These are phyloP conservation scores for Cephonodes hylas DNA, from an alignment of 2,888 invertebrate species.

Conservation along the genomic window DNA sequence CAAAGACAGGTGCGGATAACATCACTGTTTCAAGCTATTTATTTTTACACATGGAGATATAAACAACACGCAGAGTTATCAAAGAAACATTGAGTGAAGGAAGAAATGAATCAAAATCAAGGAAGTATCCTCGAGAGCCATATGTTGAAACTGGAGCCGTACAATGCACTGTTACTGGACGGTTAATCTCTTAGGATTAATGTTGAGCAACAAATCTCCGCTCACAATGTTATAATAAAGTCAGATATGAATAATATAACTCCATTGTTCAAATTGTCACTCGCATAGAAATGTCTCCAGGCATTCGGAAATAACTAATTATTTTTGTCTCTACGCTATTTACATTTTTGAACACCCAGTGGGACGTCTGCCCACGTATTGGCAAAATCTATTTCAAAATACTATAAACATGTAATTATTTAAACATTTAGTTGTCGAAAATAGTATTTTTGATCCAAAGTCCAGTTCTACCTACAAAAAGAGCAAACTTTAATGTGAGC, in stretches of 20 bases:
- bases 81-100: background rate
- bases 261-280: conserved; percentile 26
- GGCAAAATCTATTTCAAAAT: conserved; percentile 26
- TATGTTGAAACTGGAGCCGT: background rate
- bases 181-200: background rate
- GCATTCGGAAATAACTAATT: conserved; percentile 34
- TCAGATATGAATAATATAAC: conserved; percentile 21
- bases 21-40: background rate
- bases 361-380: conserved; percentile 30
- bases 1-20: background rate
- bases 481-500: too few relatives aligned
- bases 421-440: background rate
- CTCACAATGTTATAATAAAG: conserved; percentile 24
- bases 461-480: too few relatives aligned
- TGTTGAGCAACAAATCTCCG: conserved; percentile 20
- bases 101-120: background rate
- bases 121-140: background rate
- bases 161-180: background rate
- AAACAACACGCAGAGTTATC: background rate
- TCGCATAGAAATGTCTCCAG: conserved; percentile 18
- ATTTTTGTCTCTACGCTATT: conserved; percentile 29
- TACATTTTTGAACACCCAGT: conserved; percentile 12
- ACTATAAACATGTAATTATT: background rate
- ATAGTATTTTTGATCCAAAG: background rate
- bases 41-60: background rate